phyloP scores from a whole-genome alignment of 2,797 vertebrate species.

The Peromyscus attwateri region DNA sequence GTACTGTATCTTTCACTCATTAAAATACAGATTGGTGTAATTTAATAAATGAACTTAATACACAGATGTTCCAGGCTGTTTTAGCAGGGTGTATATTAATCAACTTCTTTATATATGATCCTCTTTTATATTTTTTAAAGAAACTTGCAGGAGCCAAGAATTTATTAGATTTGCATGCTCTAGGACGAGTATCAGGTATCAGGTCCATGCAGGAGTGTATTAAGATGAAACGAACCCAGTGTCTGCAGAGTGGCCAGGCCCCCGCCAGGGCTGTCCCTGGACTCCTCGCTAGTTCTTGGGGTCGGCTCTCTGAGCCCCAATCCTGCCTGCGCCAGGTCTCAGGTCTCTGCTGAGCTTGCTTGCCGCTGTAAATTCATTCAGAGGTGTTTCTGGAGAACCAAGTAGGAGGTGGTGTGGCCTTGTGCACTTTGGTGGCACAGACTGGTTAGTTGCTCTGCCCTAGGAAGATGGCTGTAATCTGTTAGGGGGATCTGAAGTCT shows the following conservation, averaged over 20 bases:
- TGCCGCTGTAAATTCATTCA: not conserved
- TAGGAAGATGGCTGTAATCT: not conserved
- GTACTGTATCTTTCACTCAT: conserved; percentile 92
- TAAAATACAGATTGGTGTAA: conserved; percentile 94
- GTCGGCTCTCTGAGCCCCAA: not conserved
- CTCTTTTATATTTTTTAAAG: conserved; percentile 90
- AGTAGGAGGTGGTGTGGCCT: not conserved
- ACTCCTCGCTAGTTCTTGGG: not conserved
- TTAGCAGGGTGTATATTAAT: conserved; percentile 91
- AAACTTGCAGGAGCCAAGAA: conserved; percentile 90
- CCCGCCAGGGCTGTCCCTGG: not conserved
- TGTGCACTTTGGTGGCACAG: not conserved
- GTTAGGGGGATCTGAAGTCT: not conserved
- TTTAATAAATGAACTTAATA: conserved; percentile 94
- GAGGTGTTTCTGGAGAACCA: not conserved
- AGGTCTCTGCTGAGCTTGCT: not conserved
- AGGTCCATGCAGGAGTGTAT: conserved; percentile 80
- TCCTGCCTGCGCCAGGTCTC: not conserved
- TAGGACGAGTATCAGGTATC: conserved; percentile 87
- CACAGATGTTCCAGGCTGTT: conserved; percentile 92
- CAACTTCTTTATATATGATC: conserved; percentile 91
- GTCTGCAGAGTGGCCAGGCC: not conserved
- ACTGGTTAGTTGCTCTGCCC: not conserved
- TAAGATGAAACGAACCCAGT: conserved; percentile 77
- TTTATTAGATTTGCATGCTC: conserved; percentile 92